Evolutionary conservation across 1,140 invertebrate genomes (phyloP).

Genomic region (Coenobita brevimanus): DNA sequence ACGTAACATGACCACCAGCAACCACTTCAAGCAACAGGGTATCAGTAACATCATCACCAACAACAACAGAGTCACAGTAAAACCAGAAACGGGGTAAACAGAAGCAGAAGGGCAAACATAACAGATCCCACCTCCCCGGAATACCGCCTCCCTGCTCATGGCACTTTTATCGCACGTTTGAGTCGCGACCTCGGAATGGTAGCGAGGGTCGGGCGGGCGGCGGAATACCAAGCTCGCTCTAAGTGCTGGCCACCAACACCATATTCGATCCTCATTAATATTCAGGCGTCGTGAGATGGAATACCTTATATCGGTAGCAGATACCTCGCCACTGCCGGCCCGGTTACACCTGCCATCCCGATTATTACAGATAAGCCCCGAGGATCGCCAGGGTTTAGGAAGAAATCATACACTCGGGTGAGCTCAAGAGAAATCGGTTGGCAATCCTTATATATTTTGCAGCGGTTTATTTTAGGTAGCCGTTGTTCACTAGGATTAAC

Average conservation of each 20-base stretch:
- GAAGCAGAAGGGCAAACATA: not conserved
- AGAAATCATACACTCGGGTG: no score
- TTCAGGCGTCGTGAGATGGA: slow-evolving; percentile 46
- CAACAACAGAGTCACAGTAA: not conserved
- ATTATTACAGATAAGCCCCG: no score
- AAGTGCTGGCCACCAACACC: slow-evolving; percentile 21
- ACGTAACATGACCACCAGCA: not conserved
- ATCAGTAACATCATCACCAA: not conserved
- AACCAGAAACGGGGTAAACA: not conserved
- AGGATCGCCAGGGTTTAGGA: no score
- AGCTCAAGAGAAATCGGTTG: no score
- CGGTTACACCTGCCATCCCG: no score
- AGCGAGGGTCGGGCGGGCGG: not conserved
- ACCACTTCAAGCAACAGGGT: not conserved
- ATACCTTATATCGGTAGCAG: slow-evolving; percentile 24
- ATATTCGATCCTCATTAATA: slow-evolving; percentile 51
- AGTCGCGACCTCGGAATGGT: slow-evolving; percentile 22
- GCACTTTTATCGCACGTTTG: slow-evolving; percentile 30
- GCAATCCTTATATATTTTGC: no score
- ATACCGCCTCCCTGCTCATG: slow-evolving; percentile 29
- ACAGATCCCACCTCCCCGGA: not conserved
- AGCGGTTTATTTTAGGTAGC: no score
- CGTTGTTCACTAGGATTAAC: no score
- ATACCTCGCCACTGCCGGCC: not conserved
- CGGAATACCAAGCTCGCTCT: not conserved